Evolutionary conservation across 64 coral and sea anemone species (phyloP).

Genomic region (Montipora efflorescens): DNA sequence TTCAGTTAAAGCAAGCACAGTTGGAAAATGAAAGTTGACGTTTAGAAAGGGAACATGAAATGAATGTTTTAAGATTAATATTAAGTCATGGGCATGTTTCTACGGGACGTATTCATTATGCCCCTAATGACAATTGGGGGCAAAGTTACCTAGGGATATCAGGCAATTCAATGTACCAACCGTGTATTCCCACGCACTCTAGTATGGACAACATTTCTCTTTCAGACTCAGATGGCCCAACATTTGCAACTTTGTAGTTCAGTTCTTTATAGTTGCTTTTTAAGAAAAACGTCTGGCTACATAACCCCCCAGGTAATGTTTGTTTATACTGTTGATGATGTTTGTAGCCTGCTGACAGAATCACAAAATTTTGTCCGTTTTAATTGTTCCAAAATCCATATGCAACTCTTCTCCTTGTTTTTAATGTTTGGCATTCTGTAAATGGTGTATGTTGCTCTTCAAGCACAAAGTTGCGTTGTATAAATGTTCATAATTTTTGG

Average conservation of each 20-base stretch:
- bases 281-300: neutral
- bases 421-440: neutral
- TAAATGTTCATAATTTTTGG: slow-evolving; percentile 6
- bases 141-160: neutral
- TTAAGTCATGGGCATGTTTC: neutral
- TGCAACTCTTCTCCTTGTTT: neutral
- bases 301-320: neutral
- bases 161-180: neutral
- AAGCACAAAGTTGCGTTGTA: neutral
- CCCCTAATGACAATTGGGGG: neutral
- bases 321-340: neutral
- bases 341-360: neutral
- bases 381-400: neutral
- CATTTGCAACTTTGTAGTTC: neutral
- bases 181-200: neutral
- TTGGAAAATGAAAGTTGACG: neutral
- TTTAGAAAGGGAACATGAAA: neutral
- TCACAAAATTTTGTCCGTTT: neutral
- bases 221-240: slow-evolving; percentile 15
- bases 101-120: neutral
- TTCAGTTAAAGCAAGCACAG: neutral
- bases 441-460: neutral
- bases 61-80: slow-evolving; percentile 17
- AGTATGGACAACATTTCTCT: slow-evolving; percentile 10
- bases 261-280: neutral